Base-by-base conservation (phyloP, 2,888 invertebrate species). In the Pinctada fucata region DNA sequence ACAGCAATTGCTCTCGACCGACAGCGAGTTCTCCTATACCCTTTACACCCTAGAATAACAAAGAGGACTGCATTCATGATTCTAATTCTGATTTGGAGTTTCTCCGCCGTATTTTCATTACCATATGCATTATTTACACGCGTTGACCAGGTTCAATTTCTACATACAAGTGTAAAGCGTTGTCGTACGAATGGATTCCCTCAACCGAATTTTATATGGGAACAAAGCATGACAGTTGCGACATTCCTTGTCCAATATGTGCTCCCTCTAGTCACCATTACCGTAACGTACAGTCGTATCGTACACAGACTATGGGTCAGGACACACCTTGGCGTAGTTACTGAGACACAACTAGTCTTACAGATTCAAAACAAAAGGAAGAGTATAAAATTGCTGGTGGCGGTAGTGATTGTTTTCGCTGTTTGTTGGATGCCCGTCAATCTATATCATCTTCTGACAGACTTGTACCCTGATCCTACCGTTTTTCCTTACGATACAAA, bases 351-450 rank as follows among this genome's bases (percentile, higher is more conserved):
- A 84, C 86, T 91, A 63, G 86, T 88, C 47, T 87, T 89, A 3
- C 93, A 93, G 78, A 88, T 89, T 2, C 85, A 90, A 52, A 90
- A 92, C 8, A 93, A 93, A 83, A 87, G 91, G 71, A 92, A 92
- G 82, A 93, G 93, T 52, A 93, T 93, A 72, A 92, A 92, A 84
- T 92, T 93, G 92, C 87, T 93, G n/a, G 90, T 93, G 10, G 82
- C 92, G 3, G 93, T 93, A 4, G 92, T 93, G 13, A 88, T 92
- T n/a, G 90, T 92, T 45, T 93, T 93, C 83, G 92, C 92, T 2
- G 71, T 92, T 2, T 93, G 93, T 76, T 93, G 93, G 93, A 88
- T 94, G 83, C 94, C 94, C 0, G 91, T 93, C 16, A 93, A 93
- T 78, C 82, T 93, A 69, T 93, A 93, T 82, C 93, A 93, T 80